Conservation (phyloP, 2,113 vertebrate genomes). For the Deroptyus accipitrinus region DNA sequence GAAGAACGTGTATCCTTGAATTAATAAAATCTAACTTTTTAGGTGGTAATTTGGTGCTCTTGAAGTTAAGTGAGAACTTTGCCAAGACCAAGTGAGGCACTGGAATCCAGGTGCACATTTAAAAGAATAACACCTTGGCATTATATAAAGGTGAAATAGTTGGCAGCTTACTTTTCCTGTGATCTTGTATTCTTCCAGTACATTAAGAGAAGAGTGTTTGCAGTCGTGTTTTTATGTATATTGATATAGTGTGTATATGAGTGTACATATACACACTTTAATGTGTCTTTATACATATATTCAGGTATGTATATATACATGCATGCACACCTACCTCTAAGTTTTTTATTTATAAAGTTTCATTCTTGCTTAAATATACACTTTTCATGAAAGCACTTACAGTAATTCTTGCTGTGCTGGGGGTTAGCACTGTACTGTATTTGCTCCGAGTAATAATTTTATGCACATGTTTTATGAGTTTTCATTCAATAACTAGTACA, state of each 20-base stretch:
- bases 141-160: neutral
- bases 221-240: neutral
- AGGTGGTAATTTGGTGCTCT: neutral
- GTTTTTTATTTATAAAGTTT: neutral
- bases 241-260: neutral
- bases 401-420: neutral
- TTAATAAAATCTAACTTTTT: neutral
- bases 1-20: neutral
- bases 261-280: neutral
- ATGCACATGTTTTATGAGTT: neutral
- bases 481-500: neutral
- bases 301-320: neutral
- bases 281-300: neutral
- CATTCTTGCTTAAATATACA: neutral
- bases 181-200: neutral
- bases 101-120: neutral
- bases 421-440: neutral
- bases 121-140: neutral
- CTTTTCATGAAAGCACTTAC: neutral
- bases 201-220: neutral
- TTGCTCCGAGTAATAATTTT: neutral
- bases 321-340: accelerated
- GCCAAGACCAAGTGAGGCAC: neutral
- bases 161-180: neutral
- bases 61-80: neutral